Percentiles rank a stretch among this genome's conserved stretches.
phyloP scores from a whole-genome alignment of 2,888 invertebrate species.

The Pachliopta kotzebuea region DNA sequence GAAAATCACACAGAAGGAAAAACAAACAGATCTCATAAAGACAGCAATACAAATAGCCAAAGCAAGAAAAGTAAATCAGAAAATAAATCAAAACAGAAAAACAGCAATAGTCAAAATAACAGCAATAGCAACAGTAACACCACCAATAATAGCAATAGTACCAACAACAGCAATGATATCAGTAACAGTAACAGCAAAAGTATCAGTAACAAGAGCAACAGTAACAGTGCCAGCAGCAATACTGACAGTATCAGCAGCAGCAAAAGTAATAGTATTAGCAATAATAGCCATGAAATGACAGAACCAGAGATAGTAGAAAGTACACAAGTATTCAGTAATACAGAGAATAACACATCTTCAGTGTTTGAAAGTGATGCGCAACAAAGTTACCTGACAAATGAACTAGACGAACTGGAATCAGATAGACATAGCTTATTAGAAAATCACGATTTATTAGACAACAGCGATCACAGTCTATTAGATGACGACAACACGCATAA shows the following conservation, averaged over 20 bases:
- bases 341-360: slow-evolving; percentile 41
- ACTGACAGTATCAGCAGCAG: slow-evolving; percentile 48
- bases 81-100: slow-evolving; percentile 76
- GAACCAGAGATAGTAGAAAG: slow-evolving; percentile 44
- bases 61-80: slow-evolving; percentile 68
- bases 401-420: slow-evolving; percentile 72
- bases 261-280: slow-evolving; percentile 57
- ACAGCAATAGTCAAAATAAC: slow-evolving; percentile 49
- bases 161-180: slow-evolving; percentile 44
- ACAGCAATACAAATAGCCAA: slow-evolving; percentile 71
- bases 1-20: slow-evolving; percentile 65
- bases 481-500: slow-evolving; percentile 70
- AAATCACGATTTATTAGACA: slow-evolving; percentile 70
- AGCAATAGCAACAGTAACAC: slow-evolving; percentile 44
- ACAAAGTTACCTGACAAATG: slow-evolving; percentile 61
- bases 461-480: slow-evolving; percentile 67
- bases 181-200: slow-evolving; percentile 53
- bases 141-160: slow-evolving; percentile 32
- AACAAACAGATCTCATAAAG: slow-evolving; percentile 65
- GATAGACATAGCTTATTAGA: slow-evolving; percentile 74
- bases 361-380: slow-evolving; percentile 63
- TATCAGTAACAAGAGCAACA: neutral
- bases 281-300: slow-evolving; percentile 57
- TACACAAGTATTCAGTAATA: slow-evolving; percentile 36
- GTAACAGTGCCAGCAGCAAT: slow-evolving; percentile 53